These are phyloP conservation scores for Ceriagrion tenellum DNA, from an alignment of 2,888 invertebrate genomes.

Conservation along the genomic window DNA sequence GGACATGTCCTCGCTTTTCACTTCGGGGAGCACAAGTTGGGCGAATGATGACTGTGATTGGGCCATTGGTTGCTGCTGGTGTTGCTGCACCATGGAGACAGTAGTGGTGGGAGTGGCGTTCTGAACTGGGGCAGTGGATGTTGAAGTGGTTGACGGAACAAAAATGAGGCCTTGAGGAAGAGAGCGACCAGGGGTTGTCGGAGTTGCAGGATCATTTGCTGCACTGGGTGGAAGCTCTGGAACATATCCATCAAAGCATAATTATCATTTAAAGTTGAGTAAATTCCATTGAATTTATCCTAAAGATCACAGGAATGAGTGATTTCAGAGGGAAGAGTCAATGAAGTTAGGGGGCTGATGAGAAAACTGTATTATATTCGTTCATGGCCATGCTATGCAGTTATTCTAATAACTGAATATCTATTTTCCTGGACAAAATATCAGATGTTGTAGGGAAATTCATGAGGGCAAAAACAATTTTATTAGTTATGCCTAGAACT, in stretches of 20 bases:
- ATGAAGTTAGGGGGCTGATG: no score
- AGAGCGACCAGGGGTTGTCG: constrained; percentile 79
- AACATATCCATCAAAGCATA: constrained; percentile 70
- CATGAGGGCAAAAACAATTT: no score
- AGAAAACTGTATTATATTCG: no score
- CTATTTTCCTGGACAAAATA: no score
- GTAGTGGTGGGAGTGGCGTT: not conserved
- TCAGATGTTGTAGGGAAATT: no score
- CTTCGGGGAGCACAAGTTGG: constrained; percentile 40
- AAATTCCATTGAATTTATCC: no score
- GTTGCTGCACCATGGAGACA: not conserved
- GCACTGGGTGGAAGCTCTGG: constrained; percentile 92
- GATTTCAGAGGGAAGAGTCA: no score
- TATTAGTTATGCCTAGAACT: no score
- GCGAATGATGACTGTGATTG: constrained; percentile 14
- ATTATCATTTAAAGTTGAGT: not conserved
- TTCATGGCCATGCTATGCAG: no score
- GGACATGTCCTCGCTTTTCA: constrained; percentile 34
- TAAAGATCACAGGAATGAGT: no score
- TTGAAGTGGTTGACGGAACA: constrained; percentile 73
- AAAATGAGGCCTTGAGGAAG: constrained; percentile 77
- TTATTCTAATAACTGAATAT: no score
- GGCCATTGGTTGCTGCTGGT: not conserved
- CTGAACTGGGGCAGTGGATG: constrained; percentile 70
- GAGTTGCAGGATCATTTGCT: constrained; percentile 85